Evolutionary conservation across 2,888 invertebrate genomes (phyloP), one percentile per base, ranked within the genome.

Genomic region (Drosophila sordidula): DNA sequence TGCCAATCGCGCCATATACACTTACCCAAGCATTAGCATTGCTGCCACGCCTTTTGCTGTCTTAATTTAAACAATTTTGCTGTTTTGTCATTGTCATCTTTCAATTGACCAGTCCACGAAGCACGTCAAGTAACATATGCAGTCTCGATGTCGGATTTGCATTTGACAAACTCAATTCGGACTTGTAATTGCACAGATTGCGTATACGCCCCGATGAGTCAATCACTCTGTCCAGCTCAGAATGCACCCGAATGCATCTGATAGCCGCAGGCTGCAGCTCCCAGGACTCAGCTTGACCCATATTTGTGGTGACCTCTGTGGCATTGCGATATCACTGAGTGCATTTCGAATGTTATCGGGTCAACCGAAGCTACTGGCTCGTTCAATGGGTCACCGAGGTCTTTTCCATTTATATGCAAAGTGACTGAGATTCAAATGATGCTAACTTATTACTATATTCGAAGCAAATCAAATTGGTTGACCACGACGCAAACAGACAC

Each of bases 271-370:
- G 6, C 26, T 26, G 26, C 26, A 26, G 26, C 2, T 0, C 26
- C 9, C 29, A 29, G 67, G 67, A 68, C 69, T 57, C 63, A 49
- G 69, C 54, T 70, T 84, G 87, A 78, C 85, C 83, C 54, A 80
- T 75, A 67, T 83, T 58, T 9, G 22, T 34, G 49, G 12, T 71
- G 69, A 64, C 75, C 81, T 83, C 70, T 26, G 38, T 54, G 44
- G 32, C 62, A 61, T 25, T 16, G 1, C n/a, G 32, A 9, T 39
- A 22, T 38, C 14, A 26, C 18, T 11, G n/a, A 1, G 34, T 16
- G 25, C 32, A 55, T 55, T 55, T 3, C 9, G 36, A 25, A 22
- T 16, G 39, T 4, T 39, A 16, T 39, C 39, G 16, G 16, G 39
- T 16, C 16, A 16, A 9, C 41, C 16, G 44, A 47, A 29, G 52